These are phyloP conservation scores for Lomographa bimaculata DNA, from an alignment of 2,888 invertebrate species.

Conservation along the genomic window DNA sequence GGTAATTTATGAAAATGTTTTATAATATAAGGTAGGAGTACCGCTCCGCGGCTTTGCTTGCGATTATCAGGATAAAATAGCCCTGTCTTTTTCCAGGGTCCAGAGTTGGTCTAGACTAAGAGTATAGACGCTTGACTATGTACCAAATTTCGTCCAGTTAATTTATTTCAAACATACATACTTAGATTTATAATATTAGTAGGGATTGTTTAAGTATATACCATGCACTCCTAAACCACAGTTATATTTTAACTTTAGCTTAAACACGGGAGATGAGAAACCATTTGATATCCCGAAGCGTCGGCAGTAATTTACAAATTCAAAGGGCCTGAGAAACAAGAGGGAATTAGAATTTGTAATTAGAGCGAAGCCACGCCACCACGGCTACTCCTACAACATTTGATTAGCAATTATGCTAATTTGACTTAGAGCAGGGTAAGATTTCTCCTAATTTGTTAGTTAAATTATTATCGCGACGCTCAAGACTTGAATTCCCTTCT, in stretches of 20 bases:
- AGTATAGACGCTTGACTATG: too few species aligned
- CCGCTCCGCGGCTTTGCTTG: too few species aligned
- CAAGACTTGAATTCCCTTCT: slow-evolving; percentile 47
- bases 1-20: too few species aligned
- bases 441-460: slow-evolving; percentile 81
- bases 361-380: slow-evolving; percentile 68
- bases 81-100: too few species aligned
- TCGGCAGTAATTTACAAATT: slow-evolving; percentile 78
- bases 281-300: slow-evolving; percentile 66
- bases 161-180: too few species aligned
- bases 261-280: slow-evolving; percentile 41
- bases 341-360: slow-evolving; percentile 82
- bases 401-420: slow-evolving; percentile 84
- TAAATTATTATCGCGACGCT: slow-evolving; percentile 72
- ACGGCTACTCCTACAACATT: slow-evolving; percentile 76
- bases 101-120: too few species aligned
- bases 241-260: neutral
- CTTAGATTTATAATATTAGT: too few species aligned
- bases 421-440: slow-evolving; percentile 80
- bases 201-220: too few species aligned
- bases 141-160: too few species aligned
- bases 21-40: too few species aligned
- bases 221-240: too few species aligned
- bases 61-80: too few species aligned
- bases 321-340: slow-evolving; percentile 80